phyloP scores from a whole-genome alignment of 1,140 invertebrate species.

The Philaenus spumarius region DNA sequence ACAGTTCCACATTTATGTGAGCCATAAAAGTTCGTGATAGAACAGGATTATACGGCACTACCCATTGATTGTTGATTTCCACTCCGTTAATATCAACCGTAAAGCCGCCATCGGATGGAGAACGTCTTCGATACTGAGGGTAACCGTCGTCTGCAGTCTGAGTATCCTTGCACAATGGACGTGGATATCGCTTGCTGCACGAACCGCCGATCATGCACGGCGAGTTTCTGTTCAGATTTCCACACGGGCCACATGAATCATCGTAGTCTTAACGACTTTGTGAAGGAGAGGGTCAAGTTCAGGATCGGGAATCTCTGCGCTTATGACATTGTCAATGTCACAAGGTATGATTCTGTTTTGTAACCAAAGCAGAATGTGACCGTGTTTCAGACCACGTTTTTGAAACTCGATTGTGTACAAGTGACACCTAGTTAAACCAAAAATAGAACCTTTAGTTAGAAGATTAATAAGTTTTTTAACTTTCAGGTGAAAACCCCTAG shows the following conservation, averaged over 20 bases:
- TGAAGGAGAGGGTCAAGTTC: conserved; percentile 37
- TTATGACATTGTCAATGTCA: conserved; percentile 44
- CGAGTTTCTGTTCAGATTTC: conserved; percentile 38
- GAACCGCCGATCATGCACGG: conserved; percentile 44
- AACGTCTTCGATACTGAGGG: conserved; percentile 35
- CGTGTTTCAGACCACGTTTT: conserved; percentile 45
- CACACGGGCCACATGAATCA: conserved; percentile 50
- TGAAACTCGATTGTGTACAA: conserved; percentile 43
- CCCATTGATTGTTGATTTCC: conserved; percentile 35
- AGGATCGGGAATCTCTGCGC: conserved; percentile 47
- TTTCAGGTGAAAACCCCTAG: conserved; percentile 14
- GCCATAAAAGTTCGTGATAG: conserved; percentile 35
- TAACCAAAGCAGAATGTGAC: conserved; percentile 45
- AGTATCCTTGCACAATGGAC: conserved; percentile 34
- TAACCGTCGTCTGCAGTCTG: conserved; percentile 35
- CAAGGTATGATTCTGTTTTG: conserved; percentile 36
- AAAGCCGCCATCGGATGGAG: conserved; percentile 6
- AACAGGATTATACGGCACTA: conserved; percentile 39
- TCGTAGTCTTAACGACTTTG: conserved; percentile 39
- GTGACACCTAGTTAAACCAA: conserved; percentile 23
- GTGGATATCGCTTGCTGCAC: conserved; percentile 41
- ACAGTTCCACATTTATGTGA: conserved; percentile 40
- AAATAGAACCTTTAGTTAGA: conserved; percentile 7
- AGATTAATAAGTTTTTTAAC: conserved; percentile 10
- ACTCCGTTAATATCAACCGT: conserved; percentile 1